These are phyloP conservation scores for Leptobrachium leishanense DNA, from an alignment of 2,113 vertebrate genomes.

Conservation along the genomic window DNA sequence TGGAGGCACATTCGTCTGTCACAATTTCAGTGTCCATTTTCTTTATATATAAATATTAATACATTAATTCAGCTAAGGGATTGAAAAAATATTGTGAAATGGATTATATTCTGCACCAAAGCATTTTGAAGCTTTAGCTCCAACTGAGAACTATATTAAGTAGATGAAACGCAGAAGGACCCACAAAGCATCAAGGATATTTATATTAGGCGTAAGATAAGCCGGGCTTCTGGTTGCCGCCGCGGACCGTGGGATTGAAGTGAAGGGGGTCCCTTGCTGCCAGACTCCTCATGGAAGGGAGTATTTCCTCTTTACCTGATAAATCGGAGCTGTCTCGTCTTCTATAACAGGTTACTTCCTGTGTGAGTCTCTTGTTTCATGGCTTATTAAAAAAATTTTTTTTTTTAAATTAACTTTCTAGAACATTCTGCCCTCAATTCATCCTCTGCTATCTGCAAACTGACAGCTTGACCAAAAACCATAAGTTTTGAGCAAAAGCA, in stretches of 20 bases:
- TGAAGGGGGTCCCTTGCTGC: conserved; percentile 62
- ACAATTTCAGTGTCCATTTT: no score
- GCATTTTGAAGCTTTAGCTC: background rate
- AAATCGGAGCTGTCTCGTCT: conserved; percentile 63
- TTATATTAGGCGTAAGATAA: conserved; percentile 74
- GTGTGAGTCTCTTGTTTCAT: conserved; percentile 60
- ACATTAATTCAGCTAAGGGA: no score
- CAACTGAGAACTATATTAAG: background rate
- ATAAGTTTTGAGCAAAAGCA: conserved; percentile 68
- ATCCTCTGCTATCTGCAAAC: conserved; percentile 64
- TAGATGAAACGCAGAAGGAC: conserved; percentile 45
- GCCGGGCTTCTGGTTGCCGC: conserved; percentile 67
- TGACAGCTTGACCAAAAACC: conserved; percentile 67
- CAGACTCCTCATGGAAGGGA: conserved; percentile 70
- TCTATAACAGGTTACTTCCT: conserved; percentile 68
- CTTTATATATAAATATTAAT: no score
- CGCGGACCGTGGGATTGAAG: conserved; percentile 71
- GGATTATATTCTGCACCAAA: no score
- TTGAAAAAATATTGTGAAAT: no score
- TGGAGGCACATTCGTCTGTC: no score
- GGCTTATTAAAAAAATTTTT: conserved; percentile 64
- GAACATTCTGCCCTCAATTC: conserved; percentile 70
- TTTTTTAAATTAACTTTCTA: conserved; percentile 62
- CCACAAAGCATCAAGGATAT: conserved; percentile 61
- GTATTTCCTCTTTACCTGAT: conserved; percentile 69